Base-by-base conservation (phyloP, 1,140 invertebrate genomes). In the Drosophila seguyi region DNA sequence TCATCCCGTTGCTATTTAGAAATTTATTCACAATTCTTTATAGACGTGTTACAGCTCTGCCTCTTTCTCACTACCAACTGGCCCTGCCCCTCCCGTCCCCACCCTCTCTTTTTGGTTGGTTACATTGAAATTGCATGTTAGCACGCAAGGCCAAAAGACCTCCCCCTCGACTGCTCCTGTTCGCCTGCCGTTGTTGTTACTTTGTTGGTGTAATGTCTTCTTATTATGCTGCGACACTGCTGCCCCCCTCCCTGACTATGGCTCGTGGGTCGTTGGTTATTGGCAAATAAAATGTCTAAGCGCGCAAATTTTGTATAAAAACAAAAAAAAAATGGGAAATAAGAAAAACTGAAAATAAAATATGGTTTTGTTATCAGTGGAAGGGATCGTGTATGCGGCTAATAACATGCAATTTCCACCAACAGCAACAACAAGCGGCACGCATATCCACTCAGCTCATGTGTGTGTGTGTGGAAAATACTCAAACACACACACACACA, bases 211-310 rank as follows among this genome's bases (percentile, higher is more conserved):
- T 87, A 88, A 88, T 88, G 72, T 87, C 84, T 88, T 87, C 84
- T 84, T 88, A 88, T 87, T 87, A 87, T 87, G 84, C 84, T 87
- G 84, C 84, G 84, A 87, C 84, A 87, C 84, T 84, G 81, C 72
- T 77, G 62, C 27, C 20, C 25, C 63, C 41, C 50, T n/a, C 34
- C 13, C 10, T 25, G 59, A 31, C n/a, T 25, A 31, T 48, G 45
- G 44, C 61, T 63, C 61, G 68, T 73, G 56, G 58, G 55, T 88
- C 76, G 84, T 39, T 80, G 76, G 76, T 88, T 87, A 88, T 87
- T 87, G 84, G 84, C 79, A 87, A 87, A 87, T 84, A 88, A 87
- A 87, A 69, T 71, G 84, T 88, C 84, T 88, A 83, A 88, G 80
- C 80, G 80, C 79, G 76, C 84, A 80, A 87, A 87, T 77, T 87